Percentiles rank a stretch among this genome's conserved stretches.
Conservation (phyloP, 2,888 invertebrate genomes). For the Lepidochitona cinerea region DNA sequence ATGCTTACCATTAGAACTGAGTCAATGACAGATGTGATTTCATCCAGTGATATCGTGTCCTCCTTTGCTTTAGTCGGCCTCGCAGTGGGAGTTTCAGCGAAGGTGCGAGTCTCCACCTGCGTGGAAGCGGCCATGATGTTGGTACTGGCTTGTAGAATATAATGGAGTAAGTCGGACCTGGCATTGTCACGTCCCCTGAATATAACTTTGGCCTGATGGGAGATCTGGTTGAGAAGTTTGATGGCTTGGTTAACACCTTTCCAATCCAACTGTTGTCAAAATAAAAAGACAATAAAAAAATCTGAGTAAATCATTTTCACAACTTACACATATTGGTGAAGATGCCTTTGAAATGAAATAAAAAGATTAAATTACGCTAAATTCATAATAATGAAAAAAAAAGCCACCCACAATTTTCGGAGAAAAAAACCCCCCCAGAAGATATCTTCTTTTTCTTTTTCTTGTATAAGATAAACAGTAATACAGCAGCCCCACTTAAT, state of each 20-base stretch:
- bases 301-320: too few relatives aligned
- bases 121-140: constrained; percentile 48
- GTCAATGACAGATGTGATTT: not conserved
- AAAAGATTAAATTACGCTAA: too few relatives aligned
- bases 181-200: constrained; percentile 30
- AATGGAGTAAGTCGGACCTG: constrained; percentile 35
- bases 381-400: too few relatives aligned
- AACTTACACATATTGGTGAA: too few relatives aligned
- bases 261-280: constrained; percentile 36
- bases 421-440: too few relatives aligned
- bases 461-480: too few relatives aligned
- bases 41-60: not conserved
- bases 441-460: too few relatives aligned
- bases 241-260: constrained; percentile 34
- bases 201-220: constrained; percentile 23
- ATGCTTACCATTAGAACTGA: not conserved
- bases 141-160: constrained; percentile 43
- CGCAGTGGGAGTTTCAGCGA: constrained; percentile 9
- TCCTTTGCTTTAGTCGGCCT: not conserved
- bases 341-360: too few relatives aligned
- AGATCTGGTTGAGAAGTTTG: constrained; percentile 34
- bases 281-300: not conserved
- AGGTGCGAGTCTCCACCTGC: constrained; percentile 1
- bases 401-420: too few relatives aligned
- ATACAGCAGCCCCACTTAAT: too few relatives aligned